A percentile compares a stretch with the other conserved stretches of the same genome.
These are phyloP conservation scores for Venustoraphidia nigricollis DNA, from an alignment of 2,888 invertebrate species.

Conservation along the genomic window DNA sequence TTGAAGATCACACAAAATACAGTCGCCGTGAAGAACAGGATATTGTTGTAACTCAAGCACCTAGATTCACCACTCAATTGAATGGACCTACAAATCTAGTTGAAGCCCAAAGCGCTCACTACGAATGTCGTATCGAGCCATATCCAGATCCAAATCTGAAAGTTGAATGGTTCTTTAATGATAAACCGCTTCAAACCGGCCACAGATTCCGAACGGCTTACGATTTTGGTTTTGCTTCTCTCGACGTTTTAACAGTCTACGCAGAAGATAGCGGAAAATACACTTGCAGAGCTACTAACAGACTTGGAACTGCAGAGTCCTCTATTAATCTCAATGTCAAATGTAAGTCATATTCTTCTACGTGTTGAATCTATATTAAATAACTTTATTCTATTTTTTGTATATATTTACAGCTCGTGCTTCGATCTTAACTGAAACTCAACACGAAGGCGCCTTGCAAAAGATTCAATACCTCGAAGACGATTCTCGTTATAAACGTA, in stretches of 20 bases:
- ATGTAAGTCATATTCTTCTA: conserved; percentile 38
- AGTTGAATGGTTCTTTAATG: conserved; percentile 90
- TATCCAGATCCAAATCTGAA: conserved; percentile 79
- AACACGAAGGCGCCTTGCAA: conserved; percentile 82
- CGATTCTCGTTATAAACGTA: conserved; percentile 58
- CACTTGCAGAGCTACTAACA: conserved; percentile 75
- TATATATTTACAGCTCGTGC: conserved; percentile 43
- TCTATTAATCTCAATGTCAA: conserved; percentile 67
- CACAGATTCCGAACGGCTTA: conserved; percentile 87
- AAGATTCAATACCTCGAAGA: conserved; percentile 89
- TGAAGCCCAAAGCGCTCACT: conserved; percentile 83
- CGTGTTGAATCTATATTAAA: not conserved
- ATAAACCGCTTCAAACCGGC: conserved; percentile 71
- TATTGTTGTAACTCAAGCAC: conserved; percentile 63
- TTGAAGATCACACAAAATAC: conserved; percentile 70
- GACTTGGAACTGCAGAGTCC: conserved; percentile 67
- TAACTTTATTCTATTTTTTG: not conserved
- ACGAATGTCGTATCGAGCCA: conserved; percentile 85
- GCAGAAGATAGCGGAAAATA: conserved; percentile 90
- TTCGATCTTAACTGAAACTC: conserved; percentile 75
- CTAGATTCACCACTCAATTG: conserved; percentile 70
- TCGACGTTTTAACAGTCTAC: conserved; percentile 88
- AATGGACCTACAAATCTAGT: conserved; percentile 73
- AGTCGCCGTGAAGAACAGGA: conserved; percentile 72
- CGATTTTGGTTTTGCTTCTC: conserved; percentile 93